These are phyloP conservation scores for Dysidea cf. avara DNA, from an alignment of 37 sponge, comb jelly and placozoan species.

Conservation along the genomic window DNA sequence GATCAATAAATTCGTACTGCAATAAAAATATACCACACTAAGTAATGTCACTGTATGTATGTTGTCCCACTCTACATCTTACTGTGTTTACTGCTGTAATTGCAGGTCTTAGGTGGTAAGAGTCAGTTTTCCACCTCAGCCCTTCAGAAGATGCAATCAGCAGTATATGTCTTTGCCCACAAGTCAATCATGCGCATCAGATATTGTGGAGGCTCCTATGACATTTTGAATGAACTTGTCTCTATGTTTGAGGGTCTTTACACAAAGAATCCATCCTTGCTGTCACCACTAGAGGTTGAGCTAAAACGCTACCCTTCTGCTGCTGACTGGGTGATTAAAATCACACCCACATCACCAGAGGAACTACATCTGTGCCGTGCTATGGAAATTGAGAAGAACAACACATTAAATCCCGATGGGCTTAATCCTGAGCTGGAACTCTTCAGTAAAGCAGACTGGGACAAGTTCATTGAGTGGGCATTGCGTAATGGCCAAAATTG, in stretches of 20 bases:
- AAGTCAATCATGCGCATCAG: neutral
- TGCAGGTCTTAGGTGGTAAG: too few species aligned
- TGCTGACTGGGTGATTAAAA: slow-evolving; percentile 7
- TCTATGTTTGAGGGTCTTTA: slow-evolving; percentile 48
- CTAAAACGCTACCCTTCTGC: slow-evolving; percentile 40
- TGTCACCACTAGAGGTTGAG: slow-evolving; percentile 40
- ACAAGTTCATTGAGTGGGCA: slow-evolving; percentile 34
- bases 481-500: slow-evolving; percentile 2
- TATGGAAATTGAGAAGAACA: slow-evolving; percentile 1
- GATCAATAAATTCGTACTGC: too few species aligned
- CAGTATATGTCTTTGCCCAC: slow-evolving; percentile 46
- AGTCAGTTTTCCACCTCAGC: neutral
- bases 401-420: slow-evolving; percentile 36
- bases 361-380: neutral
- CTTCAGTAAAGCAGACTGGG: slow-evolving; percentile 12
- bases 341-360: neutral
- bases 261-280: slow-evolving; percentile 10
- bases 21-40: too few species aligned
- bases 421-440: slow-evolving; percentile 35
- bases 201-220: slow-evolving; percentile 32
- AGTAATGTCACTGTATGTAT: too few species aligned
- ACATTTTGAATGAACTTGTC: slow-evolving; percentile 22
- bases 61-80: too few species aligned
- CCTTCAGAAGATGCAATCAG: slow-evolving; percentile 14
- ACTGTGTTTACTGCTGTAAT: too few species aligned